phyloP scores from a whole-genome alignment of 2,113 vertebrate genomes.

The Morphnarchus princeps region DNA sequence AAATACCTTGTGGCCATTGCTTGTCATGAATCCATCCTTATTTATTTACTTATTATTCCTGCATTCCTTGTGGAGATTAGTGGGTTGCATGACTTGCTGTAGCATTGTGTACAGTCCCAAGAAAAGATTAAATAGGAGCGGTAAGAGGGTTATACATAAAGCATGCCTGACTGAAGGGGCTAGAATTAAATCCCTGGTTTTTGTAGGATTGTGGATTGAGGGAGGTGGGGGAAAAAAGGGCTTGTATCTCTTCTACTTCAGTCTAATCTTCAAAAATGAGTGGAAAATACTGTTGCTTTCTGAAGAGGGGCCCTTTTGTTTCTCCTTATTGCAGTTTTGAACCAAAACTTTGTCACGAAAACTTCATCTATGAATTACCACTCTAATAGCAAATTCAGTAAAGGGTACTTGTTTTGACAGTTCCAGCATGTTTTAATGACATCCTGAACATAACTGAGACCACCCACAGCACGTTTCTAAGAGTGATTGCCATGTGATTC shows the following conservation, averaged over 20 bases:
- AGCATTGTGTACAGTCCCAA: neutral
- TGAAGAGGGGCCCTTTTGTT: neutral
- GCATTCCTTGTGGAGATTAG: conserved; percentile 35
- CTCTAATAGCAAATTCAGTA: neutral
- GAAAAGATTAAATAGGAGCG: neutral
- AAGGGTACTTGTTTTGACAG: neutral
- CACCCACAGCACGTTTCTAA: accelerated
- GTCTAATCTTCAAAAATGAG: neutral
- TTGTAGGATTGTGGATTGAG: neutral
- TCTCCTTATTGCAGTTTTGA: neutral
- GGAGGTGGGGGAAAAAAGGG: neutral
- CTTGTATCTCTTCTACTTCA: neutral
- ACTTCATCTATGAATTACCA: neutral
- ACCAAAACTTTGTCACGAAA: neutral
- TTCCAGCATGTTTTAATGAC: neutral
- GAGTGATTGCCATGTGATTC: neutral
- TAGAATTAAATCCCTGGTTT: neutral
- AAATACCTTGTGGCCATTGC: neutral
- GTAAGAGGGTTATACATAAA: neutral
- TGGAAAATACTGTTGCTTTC: neutral
- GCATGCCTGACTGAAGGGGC: neutral
- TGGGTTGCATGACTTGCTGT: neutral
- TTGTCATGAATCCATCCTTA: conserved; percentile 13
- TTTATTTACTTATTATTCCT: conserved; percentile 12
- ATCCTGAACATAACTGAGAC: neutral